phyloP scores from a whole-genome alignment of 2,797 vertebrate genomes.

The Bradypus variegatus region DNA sequence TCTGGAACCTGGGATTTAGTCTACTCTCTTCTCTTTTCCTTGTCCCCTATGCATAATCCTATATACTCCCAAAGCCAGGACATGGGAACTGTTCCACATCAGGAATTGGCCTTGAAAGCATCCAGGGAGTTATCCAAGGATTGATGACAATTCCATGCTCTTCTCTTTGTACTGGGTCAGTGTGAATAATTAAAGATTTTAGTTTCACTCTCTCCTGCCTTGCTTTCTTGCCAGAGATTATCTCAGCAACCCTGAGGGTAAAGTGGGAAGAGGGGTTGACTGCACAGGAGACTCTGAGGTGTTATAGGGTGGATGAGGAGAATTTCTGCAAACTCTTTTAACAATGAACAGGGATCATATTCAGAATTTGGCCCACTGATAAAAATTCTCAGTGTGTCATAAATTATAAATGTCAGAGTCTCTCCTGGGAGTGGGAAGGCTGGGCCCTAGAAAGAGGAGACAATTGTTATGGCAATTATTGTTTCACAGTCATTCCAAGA shows the following conservation, averaged over 20 bases:
- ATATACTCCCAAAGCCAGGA: not conserved
- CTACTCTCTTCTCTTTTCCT: not conserved
- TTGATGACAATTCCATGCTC: fast-evolving
- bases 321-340: not conserved
- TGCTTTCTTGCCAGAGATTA: not conserved
- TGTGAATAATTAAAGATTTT: not conserved
- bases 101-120: not conserved
- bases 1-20: not conserved
- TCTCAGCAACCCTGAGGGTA: not conserved
- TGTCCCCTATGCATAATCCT: not conserved
- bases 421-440: not conserved
- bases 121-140: not conserved
- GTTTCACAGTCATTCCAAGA: not conserved
- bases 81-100: not conserved
- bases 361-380: not conserved
- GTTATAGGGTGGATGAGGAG: not conserved
- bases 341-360: not conserved
- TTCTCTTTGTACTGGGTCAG: not conserved
- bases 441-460: not conserved
- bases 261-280: not conserved
- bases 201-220: not conserved
- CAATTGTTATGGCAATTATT: not conserved
- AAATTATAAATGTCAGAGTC: not conserved
- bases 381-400: not conserved
- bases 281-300: not conserved